Base-by-base conservation (phyloP, 53 echinoderm and acorn worm genomes). In the Crossaster papposus region DNA sequence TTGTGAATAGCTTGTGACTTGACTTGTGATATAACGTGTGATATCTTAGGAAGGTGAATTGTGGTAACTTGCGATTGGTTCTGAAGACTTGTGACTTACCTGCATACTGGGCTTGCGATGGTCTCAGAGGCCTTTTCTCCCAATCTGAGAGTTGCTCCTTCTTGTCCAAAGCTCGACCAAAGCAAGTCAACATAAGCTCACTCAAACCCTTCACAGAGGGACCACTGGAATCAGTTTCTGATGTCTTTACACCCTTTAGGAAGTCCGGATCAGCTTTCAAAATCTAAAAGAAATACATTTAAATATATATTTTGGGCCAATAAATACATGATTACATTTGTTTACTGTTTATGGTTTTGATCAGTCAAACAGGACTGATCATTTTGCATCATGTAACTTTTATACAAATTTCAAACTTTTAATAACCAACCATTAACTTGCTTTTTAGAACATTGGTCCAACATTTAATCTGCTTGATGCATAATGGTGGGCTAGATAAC, bases 71-170 rank as follows among this genome's bases (percentile, higher is more conserved):
- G 44, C 9, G 44, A 44, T 58, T 17, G 10, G 20, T 26, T 44
- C 6, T 44, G 44, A 44, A 0, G 44, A 44, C 44, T 44, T 44
- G 44, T 44, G 33, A n/a, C 90, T 91, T 78, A 95, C 95, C 96
- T 53, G 95, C 94, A 65, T 96, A 96, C 54, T 83, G 72, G 54
- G 86, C 34, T 72, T 94, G 94, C 15, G 94, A 79, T 30, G 37
- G 88, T 54, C 94, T 24, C 9, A 94, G 89, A 1, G 99, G 99
- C 50, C 99, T 79, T n/a, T 80, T 79, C 71, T 96, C 99, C 99
- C 99, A 99, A 83, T 96, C 82, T 51, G 96, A 96, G 83, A 96
- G 85, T 55, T 94, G 92, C 44, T 96, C 99, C 71, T 79, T 90
- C 82, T 96, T 99, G 72, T 96, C 93, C 65, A 98, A 82, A 20